Evolutionary conservation across 2,113 vertebrate species (phyloP), one percentile per base, ranked within the genome.

Genomic region (Poeciliopsis retropinna): DNA sequence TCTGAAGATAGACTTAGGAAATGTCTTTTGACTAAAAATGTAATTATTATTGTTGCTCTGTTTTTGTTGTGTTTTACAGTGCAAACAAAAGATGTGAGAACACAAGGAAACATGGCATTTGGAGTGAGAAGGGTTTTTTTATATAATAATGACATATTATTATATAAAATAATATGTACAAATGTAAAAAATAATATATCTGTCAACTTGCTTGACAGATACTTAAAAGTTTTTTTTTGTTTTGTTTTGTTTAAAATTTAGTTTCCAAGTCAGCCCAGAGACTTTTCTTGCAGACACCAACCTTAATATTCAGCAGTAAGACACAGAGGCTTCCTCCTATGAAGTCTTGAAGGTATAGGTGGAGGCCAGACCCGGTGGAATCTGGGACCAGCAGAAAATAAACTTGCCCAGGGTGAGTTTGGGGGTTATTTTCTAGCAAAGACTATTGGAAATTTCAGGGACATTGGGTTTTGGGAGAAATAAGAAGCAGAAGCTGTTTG

Each of bases 381-480:
- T 85, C 70, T 60, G 44, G 85, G 70, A 70, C 84, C 85, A 90
- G 87, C 87, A 87, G 76, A 91, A 88, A 81, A 90, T 74, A 89
- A 87, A 87, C 89, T 87, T 85, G 89, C 88, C 88, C 86, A 83
- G 41, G 86, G 85, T 92, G 85, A 81, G 89, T 91, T 92, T 79
- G 73, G 44, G 74, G 85, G 86, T 89, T 90, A 57, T 91, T 88
- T 82, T 81, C 88, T 75, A 78, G 87, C 85, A 90, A 89, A 86
- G 80, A 86, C 76, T 86, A 82, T 79, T 84, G 75, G 81, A 72
- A 87, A 86, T 87, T 91, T 72, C 78, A 87, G 85, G 75, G 75
- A 84, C 69, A 81, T 73, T 34, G 60, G 82, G 67, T 83, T 87
- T 85, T 70, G 19, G 25, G 8, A 41, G 68, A 78, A 3, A 81